phyloP scores from a whole-genome alignment of 2,888 invertebrate genomes.

The Arge pagana region DNA sequence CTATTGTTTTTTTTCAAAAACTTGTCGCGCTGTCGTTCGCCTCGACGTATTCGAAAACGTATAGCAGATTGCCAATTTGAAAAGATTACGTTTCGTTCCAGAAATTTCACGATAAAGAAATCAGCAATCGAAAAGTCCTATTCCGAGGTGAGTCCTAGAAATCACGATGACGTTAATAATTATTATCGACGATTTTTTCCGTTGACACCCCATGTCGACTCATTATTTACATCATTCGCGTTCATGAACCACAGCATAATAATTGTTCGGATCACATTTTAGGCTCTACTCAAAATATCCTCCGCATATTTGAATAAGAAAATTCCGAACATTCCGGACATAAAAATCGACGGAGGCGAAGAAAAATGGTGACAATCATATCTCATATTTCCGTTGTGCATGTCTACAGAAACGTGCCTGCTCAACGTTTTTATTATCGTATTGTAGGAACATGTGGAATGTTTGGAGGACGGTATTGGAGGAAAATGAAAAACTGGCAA shows the following conservation, averaged over 20 bases:
- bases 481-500: constrained; percentile 91
- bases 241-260: background rate
- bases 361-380: constrained; percentile 76
- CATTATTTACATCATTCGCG: background rate
- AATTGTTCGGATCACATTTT: constrained; percentile 45
- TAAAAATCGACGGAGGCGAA: constrained; percentile 86
- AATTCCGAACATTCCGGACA: constrained; percentile 89
- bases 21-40: too few species aligned
- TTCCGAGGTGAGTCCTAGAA: constrained; percentile 78
- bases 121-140: constrained; percentile 93
- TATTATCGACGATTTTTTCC: constrained; percentile 3
- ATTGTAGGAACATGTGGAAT: constrained; percentile 90
- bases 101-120: constrained; percentile 86
- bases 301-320: constrained; percentile 92
- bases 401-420: constrained; percentile 9
- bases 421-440: constrained; percentile 9
- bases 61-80: too few species aligned
- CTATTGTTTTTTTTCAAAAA: too few species aligned
- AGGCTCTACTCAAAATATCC: constrained; percentile 89
- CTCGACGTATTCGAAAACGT: too few species aligned
- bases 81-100: constrained; percentile 54
- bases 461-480: constrained; percentile 97
- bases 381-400: background rate
- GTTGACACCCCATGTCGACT: background rate
- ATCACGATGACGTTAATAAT: too few species aligned